phyloP scores from a whole-genome alignment of 2,888 invertebrate species.

The Acanthococcus lagerstroemiae region DNA sequence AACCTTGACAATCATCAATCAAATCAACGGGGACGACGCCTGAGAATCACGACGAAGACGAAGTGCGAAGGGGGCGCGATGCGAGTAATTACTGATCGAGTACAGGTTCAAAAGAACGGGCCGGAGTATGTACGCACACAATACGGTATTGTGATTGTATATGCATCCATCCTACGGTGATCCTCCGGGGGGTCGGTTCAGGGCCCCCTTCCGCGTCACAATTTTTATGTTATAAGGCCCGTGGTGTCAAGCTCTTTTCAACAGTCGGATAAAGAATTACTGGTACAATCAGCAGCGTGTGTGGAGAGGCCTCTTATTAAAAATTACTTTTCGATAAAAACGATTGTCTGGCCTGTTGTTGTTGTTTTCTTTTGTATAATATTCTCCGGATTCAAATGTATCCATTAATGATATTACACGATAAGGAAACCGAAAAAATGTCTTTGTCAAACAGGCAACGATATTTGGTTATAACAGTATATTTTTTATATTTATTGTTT shows the following conservation, averaged over 20 bases:
- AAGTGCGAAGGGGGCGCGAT: background rate
- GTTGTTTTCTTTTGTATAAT: no score
- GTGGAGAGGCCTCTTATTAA: conserved; percentile 15
- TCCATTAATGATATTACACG: no score
- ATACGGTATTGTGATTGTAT: conserved; percentile 24
- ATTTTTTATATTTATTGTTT: no score
- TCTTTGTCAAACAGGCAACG: no score
- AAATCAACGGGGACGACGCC: conserved; percentile 28
- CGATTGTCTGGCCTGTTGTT: conserved; percentile 27
- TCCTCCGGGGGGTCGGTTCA: conserved; percentile 25
- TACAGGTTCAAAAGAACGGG: conserved; percentile 23
- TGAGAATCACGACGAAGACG: conserved; percentile 8
- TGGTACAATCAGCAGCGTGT: background rate
- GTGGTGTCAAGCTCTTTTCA: conserved; percentile 8
- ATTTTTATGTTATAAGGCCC: conserved; percentile 1
- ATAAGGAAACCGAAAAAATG: no score
- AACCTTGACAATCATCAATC: conserved; percentile 32
- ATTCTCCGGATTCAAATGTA: no score
- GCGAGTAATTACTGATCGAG: conserved; percentile 27
- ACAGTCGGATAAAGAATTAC: conserved; percentile 29
- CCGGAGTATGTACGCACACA: background rate
- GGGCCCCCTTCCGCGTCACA: conserved; percentile 26
- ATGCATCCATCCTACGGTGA: conserved; percentile 24
- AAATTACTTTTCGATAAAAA: conserved; percentile 32
- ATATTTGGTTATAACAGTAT: no score